Conservation (phyloP, 2,888 invertebrate species). For the Cosmia pyralina region DNA sequence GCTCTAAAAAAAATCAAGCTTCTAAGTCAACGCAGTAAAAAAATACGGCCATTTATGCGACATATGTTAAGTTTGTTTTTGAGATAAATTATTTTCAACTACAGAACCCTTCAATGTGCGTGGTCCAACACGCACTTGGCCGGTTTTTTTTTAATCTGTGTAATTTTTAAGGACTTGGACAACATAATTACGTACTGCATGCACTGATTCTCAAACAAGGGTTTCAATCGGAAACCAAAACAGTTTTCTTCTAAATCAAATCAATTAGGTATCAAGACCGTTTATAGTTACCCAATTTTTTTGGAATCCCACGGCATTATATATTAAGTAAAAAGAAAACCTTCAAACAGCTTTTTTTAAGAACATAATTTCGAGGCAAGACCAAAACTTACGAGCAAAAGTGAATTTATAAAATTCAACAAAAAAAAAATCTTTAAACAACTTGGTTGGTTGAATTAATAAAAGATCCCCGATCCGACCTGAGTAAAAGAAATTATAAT, state of each 20-base stretch:
- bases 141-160: not conserved
- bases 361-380: conserved; percentile 33
- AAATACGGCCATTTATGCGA: too few relatives aligned
- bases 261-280: conserved; percentile 14
- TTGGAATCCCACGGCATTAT: not conserved
- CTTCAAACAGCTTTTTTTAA: not conserved
- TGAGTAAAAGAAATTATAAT: conserved; percentile 88
- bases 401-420: conserved; percentile 30
- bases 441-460: conserved; percentile 82
- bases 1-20: too few relatives aligned
- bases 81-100: too few relatives aligned
- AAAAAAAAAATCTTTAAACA: conserved; percentile 63
- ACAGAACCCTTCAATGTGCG: too few relatives aligned
- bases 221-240: not conserved
- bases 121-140: too few relatives aligned
- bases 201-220: not conserved
- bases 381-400: conserved; percentile 31
- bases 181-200: not conserved
- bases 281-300: conserved; percentile 2
- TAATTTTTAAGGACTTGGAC: not conserved
- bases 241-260: not conserved
- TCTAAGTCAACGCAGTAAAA: too few relatives aligned
- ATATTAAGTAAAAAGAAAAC: conserved; percentile 12
- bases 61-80: too few relatives aligned
- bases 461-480: conserved; percentile 77